Conservation (phyloP, 2,113 vertebrate species). For the Euleptes europaea region DNA sequence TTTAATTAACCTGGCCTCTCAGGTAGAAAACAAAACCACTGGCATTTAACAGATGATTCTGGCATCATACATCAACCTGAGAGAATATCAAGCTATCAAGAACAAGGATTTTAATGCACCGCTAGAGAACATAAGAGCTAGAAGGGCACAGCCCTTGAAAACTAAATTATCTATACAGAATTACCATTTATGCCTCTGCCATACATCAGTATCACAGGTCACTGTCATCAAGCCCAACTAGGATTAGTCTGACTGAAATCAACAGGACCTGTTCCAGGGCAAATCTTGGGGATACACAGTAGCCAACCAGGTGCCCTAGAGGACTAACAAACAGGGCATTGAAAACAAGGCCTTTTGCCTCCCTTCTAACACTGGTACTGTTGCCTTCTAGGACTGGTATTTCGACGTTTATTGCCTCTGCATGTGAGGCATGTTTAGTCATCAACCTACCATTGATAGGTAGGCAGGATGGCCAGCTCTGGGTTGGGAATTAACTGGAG, state of each 20-base stretch:
- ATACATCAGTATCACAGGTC: not conserved
- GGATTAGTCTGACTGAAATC: not conserved
- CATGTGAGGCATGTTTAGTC: too few relatives aligned
- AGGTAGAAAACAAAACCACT: conserved; percentile 36
- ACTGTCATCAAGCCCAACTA: not conserved
- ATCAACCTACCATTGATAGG: too few relatives aligned
- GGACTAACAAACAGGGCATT: too few relatives aligned
- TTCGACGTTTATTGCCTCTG: too few relatives aligned
- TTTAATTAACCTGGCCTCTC: conserved; percentile 46
- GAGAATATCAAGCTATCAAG: conserved; percentile 22
- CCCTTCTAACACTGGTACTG: too few relatives aligned
- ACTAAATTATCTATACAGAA: not conserved
- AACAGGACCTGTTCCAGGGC: not conserved
- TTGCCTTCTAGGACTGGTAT: too few relatives aligned
- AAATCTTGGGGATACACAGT: not conserved
- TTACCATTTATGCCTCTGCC: not conserved
- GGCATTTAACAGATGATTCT: conserved; percentile 47
- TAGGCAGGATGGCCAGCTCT: too few relatives aligned
- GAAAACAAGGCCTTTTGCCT: too few relatives aligned
- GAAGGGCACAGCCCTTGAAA: not conserved
- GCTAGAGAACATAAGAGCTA: conserved; percentile 1
- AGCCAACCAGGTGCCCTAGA: too few relatives aligned
- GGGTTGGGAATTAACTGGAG: too few relatives aligned
- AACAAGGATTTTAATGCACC: not conserved
- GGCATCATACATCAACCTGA: not conserved